Base-by-base conservation (phyloP, 2,888 invertebrate genomes). In the Xanthia icteritia region DNA sequence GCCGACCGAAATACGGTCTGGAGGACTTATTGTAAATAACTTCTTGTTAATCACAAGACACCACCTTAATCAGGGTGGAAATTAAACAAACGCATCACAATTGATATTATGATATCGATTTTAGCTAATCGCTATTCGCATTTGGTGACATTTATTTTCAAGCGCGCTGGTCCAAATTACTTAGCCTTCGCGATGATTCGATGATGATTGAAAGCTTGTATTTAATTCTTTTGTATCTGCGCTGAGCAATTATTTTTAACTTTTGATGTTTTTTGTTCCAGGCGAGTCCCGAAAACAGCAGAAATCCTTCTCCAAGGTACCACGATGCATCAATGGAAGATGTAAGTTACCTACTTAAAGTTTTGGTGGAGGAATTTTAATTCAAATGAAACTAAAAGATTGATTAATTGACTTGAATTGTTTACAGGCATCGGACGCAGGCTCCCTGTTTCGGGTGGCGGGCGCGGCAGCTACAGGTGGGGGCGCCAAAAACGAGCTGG, bases 401-500 rank as follows among this genome's bases (percentile, higher is more conserved):
- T 65, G 5, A 54, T 31, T 51, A 20, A 77, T 63, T 63, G 27
- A 54, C 17, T 58, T 65, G 48, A 0, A 5, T 68, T 63, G 8
- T 84, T 93, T 92, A 63, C 92, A 96, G 96, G 96, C 92, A 88
- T 96, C 96, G 84, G 96, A 96, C 84, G 94, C 95, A 82, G 93
- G 95, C 90, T 93, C 95, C 92, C 94, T 96, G 89, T 96, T 96
- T 92, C 95, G 96, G 92, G 92, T 96, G 89, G 91, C 95, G 76
- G 98, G 98, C 94, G 98, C 89, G 89, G 90, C 84, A 81, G 89
- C 77, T 88, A 97, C 90, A 94, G 97, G 97, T 94, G 97, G 97
- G 93, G 98, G 97, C 94, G 97, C 95, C 90, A 97, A 98, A 87
- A 95, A 93, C 87, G 96, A 96, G 93, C 95, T 97, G 91, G 97